Evolutionary conservation across 1,140 invertebrate species (phyloP).

Genomic region (Drosophila cardini): DNA sequence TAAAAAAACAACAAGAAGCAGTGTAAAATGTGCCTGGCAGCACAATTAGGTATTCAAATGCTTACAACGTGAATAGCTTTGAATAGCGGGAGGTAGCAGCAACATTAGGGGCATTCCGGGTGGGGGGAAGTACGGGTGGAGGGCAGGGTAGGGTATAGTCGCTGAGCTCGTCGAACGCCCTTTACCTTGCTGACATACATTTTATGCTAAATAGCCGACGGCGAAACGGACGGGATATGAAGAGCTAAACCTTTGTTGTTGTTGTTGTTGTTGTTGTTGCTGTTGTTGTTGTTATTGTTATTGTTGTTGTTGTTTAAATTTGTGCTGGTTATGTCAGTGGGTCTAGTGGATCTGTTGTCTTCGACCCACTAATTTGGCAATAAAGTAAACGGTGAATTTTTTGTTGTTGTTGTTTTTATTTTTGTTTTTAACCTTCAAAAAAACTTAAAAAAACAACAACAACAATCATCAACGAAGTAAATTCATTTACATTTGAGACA

Average conservation of each 20-base stretch:
- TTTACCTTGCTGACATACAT: conserved; percentile 83
- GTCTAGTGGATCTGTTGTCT: conserved; percentile 47
- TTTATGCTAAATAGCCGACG: conserved; percentile 74
- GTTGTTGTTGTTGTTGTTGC: conserved; percentile 37
- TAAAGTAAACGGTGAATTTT: conserved; percentile 56
- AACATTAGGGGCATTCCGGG: not conserved
- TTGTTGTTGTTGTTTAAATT: conserved; percentile 31
- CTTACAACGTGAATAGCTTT: conserved; percentile 65
- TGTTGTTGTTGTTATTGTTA: conserved; percentile 15
- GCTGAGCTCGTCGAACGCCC: conserved; percentile 58
- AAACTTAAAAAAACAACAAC: conserved; percentile 44
- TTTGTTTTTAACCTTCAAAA: conserved; percentile 58
- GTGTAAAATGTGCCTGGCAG: conserved; percentile 56
- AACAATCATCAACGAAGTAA: conserved; percentile 22
- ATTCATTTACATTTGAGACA: conserved; percentile 60
- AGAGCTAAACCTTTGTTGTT: not conserved
- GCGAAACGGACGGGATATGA: conserved; percentile 44
- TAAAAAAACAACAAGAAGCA: conserved; percentile 42
- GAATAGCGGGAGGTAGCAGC: conserved; percentile 35
- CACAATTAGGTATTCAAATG: conserved; percentile 80
- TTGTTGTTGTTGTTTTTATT: conserved; percentile 23
- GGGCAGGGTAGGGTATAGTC: not conserved
- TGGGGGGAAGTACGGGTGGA: conserved; percentile 13
- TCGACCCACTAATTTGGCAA: conserved; percentile 59
- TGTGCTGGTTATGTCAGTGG: conserved; percentile 49